Evolutionary conservation across 2,113 vertebrate species (phyloP).

Genomic region (Caranx ignobilis): DNA sequence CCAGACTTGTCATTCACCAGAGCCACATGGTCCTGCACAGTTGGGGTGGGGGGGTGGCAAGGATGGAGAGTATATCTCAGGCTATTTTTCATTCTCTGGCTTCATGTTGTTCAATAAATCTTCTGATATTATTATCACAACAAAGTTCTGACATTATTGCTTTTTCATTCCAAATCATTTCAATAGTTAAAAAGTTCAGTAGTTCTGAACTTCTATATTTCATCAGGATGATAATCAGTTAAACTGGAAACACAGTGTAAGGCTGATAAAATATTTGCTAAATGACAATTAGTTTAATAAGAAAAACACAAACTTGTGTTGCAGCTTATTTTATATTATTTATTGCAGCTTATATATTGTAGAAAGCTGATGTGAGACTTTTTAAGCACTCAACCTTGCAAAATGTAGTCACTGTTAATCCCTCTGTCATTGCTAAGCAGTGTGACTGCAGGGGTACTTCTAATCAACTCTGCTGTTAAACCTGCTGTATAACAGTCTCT

Average conservation of each 20-base stretch:
- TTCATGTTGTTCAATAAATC: constrained; percentile 14
- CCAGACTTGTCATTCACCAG: constrained; percentile 82
- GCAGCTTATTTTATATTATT: background rate
- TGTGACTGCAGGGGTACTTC: background rate
- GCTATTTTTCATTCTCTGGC: constrained; percentile 30
- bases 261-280: background rate
- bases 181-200: background rate
- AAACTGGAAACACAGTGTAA: background rate
- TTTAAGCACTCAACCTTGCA: background rate
- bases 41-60: constrained; percentile 40
- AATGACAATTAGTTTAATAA: background rate
- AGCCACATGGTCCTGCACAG: constrained; percentile 68
- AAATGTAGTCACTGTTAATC: background rate
- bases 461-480: constrained; percentile 9
- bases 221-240: background rate
- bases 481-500: constrained; percentile 20
- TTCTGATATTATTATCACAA: background rate
- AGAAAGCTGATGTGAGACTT: background rate
- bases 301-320: background rate
- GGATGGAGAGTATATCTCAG: constrained; percentile 10
- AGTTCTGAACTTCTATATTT: background rate
- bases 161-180: background rate
- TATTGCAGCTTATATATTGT: no score
- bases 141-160: constrained; percentile 2
- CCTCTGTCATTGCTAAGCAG: background rate